These are phyloP conservation scores for Amaurobius ferox DNA, from an alignment of 2,888 invertebrate genomes.

Conservation along the genomic window DNA sequence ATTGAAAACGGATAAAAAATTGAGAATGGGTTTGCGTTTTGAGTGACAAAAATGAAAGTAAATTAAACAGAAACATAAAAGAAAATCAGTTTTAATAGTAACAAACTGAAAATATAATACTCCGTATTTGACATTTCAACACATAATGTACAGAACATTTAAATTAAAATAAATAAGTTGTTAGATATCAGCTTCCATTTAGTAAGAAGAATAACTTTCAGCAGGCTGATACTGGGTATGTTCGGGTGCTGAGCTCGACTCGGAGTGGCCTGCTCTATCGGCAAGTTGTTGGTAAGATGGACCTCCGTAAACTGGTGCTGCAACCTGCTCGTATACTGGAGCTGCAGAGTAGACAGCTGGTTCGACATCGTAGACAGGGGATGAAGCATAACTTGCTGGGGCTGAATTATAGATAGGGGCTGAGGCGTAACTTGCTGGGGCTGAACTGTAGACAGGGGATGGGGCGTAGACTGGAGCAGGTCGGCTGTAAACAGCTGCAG, in stretches of 20 bases:
- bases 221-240: background rate
- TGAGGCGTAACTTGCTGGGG: background rate
- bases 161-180: background rate
- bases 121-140: too few relatives aligned
- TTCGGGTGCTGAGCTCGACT: background rate
- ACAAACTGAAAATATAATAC: too few relatives aligned
- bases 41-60: too few relatives aligned
- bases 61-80: too few relatives aligned
- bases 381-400: background rate
- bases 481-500: background rate
- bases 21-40: too few relatives aligned
- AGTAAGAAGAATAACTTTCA: background rate
- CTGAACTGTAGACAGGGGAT: background rate
- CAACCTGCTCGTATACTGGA: background rate
- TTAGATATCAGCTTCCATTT: background rate
- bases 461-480: slow-evolving; percentile 8
- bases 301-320: background rate
- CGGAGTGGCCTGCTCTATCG: background rate
- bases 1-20: too few relatives aligned
- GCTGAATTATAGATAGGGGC: background rate
- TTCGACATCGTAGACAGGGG: background rate
- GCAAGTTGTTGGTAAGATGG: background rate
- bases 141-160: background rate
- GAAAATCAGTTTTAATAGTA: too few relatives aligned
- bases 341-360: slow-evolving; percentile 21